Percentiles rank a stretch among this genome's conserved stretches.
Conservation (phyloP, 2,113 vertebrate species). For the Ornithorhynchus anatinus region DNA sequence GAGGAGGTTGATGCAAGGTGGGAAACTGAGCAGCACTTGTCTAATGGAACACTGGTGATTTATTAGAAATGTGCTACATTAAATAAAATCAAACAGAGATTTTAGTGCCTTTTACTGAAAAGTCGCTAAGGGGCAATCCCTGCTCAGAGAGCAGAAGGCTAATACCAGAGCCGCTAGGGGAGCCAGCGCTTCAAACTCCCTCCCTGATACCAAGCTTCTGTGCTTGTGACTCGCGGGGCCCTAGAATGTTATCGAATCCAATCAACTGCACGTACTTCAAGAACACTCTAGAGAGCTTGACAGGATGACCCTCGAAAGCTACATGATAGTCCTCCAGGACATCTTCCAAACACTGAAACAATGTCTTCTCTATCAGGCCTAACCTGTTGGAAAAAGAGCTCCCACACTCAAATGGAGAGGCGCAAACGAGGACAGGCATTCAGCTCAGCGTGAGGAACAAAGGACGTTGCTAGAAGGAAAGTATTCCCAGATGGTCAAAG, state of each 20-base stretch:
- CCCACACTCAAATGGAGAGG: conserved; percentile 3
- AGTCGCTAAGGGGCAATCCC: neutral
- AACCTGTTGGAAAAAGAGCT: neutral
- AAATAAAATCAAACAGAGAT: neutral
- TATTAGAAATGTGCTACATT: no score
- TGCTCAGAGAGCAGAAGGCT: neutral
- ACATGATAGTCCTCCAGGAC: neutral
- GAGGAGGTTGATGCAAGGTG: no score
- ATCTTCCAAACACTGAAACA: conserved; percentile 8
- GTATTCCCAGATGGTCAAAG: conserved; percentile 31
- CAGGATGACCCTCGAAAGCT: neutral
- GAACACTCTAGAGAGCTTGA: neutral
- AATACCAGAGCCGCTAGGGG: neutral
- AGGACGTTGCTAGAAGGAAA: conserved; percentile 41
- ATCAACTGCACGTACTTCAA: neutral
- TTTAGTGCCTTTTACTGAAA: neutral
- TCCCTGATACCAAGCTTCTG: neutral
- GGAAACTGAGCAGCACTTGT: no score
- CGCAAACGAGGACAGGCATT: conserved; percentile 1
- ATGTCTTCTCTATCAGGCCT: neutral
- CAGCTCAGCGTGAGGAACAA: conserved; percentile 14
- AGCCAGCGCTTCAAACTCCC: neutral
- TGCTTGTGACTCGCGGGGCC: neutral
- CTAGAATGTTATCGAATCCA: neutral
- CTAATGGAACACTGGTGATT: no score